Evolutionary conservation across 1,140 invertebrate genomes (phyloP).

Genomic region (Ruditapes philippinarum): DNA sequence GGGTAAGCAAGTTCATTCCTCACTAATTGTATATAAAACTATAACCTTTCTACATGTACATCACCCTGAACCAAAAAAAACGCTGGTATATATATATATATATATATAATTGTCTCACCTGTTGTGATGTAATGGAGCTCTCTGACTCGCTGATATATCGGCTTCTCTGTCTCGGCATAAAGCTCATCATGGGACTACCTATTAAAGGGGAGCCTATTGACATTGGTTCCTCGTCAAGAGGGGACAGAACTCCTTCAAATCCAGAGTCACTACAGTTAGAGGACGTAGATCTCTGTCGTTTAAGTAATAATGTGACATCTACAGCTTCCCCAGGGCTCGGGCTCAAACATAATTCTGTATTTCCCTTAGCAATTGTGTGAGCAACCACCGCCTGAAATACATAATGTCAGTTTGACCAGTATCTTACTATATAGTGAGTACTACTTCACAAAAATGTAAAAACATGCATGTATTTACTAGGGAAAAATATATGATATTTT

Average conservation of each 20-base stretch:
- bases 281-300: conserved; percentile 77
- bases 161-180: conserved; percentile 38
- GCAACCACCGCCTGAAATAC: conserved; percentile 38
- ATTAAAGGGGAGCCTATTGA: conserved; percentile 63
- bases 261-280: conserved; percentile 68
- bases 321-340: conserved; percentile 78
- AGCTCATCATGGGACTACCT: not conserved
- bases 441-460: no score
- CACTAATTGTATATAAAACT: not conserved
- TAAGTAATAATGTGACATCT: conserved; percentile 80
- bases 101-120: not conserved
- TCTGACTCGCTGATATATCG: conserved; percentile 83
- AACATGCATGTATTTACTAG: no score
- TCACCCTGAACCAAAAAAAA: not conserved
- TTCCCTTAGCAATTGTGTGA: conserved; percentile 85
- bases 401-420: not conserved
- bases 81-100: not conserved
- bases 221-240: conserved; percentile 81
- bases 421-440: no score
- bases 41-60: not conserved
- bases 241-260: conserved; percentile 47
- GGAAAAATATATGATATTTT: no score
- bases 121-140: conserved; percentile 57
- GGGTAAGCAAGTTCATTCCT: not conserved
- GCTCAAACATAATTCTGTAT: conserved; percentile 86